Base-by-base conservation (phyloP, 2,797 vertebrate species). In the Enteromius viviparus region DNA sequence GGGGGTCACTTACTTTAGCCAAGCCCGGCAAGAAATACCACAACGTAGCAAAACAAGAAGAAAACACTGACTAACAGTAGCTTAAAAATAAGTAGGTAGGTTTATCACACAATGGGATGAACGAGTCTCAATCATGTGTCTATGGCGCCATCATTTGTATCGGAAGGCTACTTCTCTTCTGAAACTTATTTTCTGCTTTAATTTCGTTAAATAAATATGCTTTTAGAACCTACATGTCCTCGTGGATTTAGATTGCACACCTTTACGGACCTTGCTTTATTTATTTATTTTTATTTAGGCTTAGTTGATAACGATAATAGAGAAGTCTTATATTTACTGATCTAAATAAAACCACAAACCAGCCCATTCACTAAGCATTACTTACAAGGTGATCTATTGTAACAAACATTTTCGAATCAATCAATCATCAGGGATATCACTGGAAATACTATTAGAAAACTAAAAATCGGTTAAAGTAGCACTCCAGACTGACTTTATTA, bases 141-240 rank as follows among this genome's bases (percentile, higher is more conserved):
- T 60, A 66, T 76, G 87, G 87, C 87, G 34, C 87, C 85, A 85
- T 81, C 85, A 71, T 83, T 78, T 85, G 87, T 79, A 76, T 55
- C 55, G 40, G 17, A 12, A 45, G 51, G 72, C 2, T 58, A 6
- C 1, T 66, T 32, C 23, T 55, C 3, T 51, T 49, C 4, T 10
- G 2, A 6, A 60, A 15, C 6, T 10, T 65, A 8, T 34, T n/a
- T 49, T 51, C 3, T 11, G 4, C 8, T 32, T 71, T 10, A n/a
- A 45, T 29, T 10, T 29, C 15, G 17, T 51, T 32, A 5, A 17
- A 21, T 5, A 37, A 21, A 26, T 26, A 21, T 66, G 64, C 64
- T 66, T 37, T 66, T 10, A 21, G 17, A 12, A 53, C 29, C 3
- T 32, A 9, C 12, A 26, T 51, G 2, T 17, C 60, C 12, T 15